These are phyloP conservation scores for Spondyliosoma cantharus DNA, from an alignment of 2,797 vertebrate genomes.

Conservation along the genomic window DNA sequence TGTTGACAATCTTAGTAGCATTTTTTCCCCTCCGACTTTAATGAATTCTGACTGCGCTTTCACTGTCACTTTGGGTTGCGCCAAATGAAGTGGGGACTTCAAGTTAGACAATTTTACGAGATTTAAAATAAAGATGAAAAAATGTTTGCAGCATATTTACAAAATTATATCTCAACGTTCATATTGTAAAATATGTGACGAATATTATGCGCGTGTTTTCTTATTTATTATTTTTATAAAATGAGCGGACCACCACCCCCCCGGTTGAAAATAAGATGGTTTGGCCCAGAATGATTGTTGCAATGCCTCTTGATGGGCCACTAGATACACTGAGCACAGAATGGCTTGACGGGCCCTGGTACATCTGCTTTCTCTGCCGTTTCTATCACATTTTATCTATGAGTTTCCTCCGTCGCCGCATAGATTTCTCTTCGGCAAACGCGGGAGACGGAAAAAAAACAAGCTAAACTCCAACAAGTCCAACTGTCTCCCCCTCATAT, in stretches of 20 bases:
- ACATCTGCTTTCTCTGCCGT: constrained; percentile 1
- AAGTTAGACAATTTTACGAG: fast-evolving
- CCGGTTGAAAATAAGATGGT: constrained; percentile 59
- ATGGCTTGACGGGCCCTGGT: neutral
- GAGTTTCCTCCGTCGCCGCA: neutral
- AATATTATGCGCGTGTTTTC: fast-evolving
- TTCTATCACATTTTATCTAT: constrained; percentile 25
- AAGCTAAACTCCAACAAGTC: constrained; percentile 46
- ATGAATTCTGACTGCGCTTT: constrained; percentile 56
- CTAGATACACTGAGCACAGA: constrained; percentile 61
- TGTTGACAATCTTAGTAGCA: constrained; percentile 13
- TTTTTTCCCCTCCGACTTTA: constrained; percentile 20
- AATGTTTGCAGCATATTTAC: fast-evolving
- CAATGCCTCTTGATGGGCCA: constrained; percentile 70
- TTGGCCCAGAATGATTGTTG: constrained; percentile 77
- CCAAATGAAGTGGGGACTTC: constrained; percentile 24
- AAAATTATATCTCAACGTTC: fast-evolving
- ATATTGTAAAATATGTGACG: fast-evolving
- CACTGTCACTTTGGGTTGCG: constrained; percentile 63
- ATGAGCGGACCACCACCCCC: neutral
- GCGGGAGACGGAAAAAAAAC: constrained; percentile 19
- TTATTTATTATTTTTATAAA: neutral
- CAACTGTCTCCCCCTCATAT: constrained; percentile 50
- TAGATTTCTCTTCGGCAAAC: constrained; percentile 17
- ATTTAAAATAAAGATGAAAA: fast-evolving